phyloP scores from a whole-genome alignment of 1,140 invertebrate genomes.

The Mercenaria mercenaria region DNA sequence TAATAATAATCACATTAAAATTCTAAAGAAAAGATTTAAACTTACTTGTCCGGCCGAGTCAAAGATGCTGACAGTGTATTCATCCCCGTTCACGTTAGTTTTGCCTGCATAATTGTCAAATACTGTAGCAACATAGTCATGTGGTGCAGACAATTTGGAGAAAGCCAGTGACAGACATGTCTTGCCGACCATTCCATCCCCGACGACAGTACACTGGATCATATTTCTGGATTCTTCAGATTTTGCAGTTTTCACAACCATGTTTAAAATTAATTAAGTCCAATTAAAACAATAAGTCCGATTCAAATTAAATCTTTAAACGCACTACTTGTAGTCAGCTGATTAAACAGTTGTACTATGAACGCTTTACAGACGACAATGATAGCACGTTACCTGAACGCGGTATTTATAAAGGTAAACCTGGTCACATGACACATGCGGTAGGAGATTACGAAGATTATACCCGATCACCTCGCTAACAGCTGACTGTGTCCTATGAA shows the following conservation, averaged over 20 bases:
- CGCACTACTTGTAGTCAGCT: no score
- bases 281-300: not conserved
- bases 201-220: conserved; percentile 56
- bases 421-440: not conserved
- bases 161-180: conserved; percentile 56
- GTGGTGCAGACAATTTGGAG: not conserved
- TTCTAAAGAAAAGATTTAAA: no score
- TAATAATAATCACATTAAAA: no score
- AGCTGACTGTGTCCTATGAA: not conserved
- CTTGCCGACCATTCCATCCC: conserved; percentile 66
- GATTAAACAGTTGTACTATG: not conserved
- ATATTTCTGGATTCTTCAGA: conserved; percentile 1
- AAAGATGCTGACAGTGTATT: conserved; percentile 60
- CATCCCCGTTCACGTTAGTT: conserved; percentile 42
- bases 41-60: conserved; percentile 63
- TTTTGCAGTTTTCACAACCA: conserved; percentile 52
- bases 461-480: not conserved
- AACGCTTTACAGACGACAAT: not conserved
- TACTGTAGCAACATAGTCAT: conserved; percentile 64
- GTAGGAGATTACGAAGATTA: conserved; percentile 10
- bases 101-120: conserved; percentile 62
- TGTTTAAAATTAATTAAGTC: not conserved
- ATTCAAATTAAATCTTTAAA: no score
- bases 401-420: conserved; percentile 12
- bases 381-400: not conserved